A percentile compares a stretch with the other conserved stretches of the same genome.
phyloP scores from a whole-genome alignment of 2,797 vertebrate species.

The Euthynnus affinis region DNA sequence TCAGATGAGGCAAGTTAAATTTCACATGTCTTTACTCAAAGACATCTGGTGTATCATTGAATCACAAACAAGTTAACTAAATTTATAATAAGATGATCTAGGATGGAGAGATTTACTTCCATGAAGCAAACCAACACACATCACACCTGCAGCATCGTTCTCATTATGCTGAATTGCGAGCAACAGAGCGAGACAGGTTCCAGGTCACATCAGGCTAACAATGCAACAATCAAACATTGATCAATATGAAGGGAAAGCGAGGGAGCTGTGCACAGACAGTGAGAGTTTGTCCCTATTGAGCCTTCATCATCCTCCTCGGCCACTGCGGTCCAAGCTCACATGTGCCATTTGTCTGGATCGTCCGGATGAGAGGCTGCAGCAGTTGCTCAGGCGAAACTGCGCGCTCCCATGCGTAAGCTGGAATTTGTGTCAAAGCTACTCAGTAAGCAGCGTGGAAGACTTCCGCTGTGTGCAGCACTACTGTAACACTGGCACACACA shows the following conservation, averaged over 20 bases:
- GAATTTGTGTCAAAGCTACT: slow-evolving; percentile 77
- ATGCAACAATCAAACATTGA: slow-evolving; percentile 2
- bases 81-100: not conserved
- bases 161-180: slow-evolving; percentile 9
- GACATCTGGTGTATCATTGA: not conserved
- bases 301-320: slow-evolving; percentile 15
- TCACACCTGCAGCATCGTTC: not conserved
- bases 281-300: slow-evolving; percentile 26
- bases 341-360: slow-evolving; percentile 52
- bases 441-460: slow-evolving; percentile 65
- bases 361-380: slow-evolving; percentile 44
- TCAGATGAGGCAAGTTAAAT: not conserved
- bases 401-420: slow-evolving; percentile 58
- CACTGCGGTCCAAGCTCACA: slow-evolving; percentile 32
- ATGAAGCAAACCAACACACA: too few species aligned
- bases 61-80: not conserved
- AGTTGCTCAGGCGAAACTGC: slow-evolving; percentile 65
- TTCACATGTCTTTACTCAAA: not conserved
- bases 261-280: not conserved
- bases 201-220: slow-evolving; percentile 29
- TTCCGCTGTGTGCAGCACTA: slow-evolving; percentile 45
- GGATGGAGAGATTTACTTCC: not conserved
- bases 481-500: slow-evolving; percentile 52
- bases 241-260: slow-evolving; percentile 19
- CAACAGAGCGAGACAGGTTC: not conserved